Base-by-base conservation (phyloP, 2,113 vertebrate species). In the Zosterops lateralis region DNA sequence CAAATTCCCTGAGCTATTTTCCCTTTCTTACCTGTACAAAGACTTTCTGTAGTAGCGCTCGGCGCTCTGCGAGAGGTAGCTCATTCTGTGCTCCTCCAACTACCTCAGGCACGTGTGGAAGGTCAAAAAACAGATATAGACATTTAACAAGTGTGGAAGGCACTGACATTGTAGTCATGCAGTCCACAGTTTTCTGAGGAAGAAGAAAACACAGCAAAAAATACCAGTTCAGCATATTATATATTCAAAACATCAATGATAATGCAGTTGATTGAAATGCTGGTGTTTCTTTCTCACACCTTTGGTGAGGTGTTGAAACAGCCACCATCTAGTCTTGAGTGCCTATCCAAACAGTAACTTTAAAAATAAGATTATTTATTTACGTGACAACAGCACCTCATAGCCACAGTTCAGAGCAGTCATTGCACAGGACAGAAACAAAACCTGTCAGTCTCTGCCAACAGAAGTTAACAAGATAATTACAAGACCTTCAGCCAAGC, bases 141-240 rank as follows among this genome's bases (percentile, higher is more conserved):
- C 99, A 99, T 98, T 99, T 99, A 74, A 99, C 99, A 97, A 99
- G 98, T 1, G 99, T 99, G 98, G 99, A 99, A 96, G 99, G 99
- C 78, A 99, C 99, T 3, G 99, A 99, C 99, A 99, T 99, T 64
- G 99, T 99, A 44, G 99, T 99, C 99, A 99, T 99, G 98, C 99
- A 99, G 98, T 99, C 99, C 98, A 99, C 99, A 4, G 99, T 99
- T 99, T 99, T 99, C 99, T 99, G 95, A 75, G 47, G 32, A 60
- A 51, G 80, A 40, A 83, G 44, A 96, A 96, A 91, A 96, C 42
- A 97, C 54, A 78, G 11, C 0, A 22, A 90, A 90, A 91, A 82
- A 72, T 38, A 2, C 6, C 44, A 82, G 47, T 42, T 95, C 54
- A 92, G 58, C 21, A 48, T 45, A 77, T 48, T 31, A 53, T 13